phyloP scores from a whole-genome alignment of 2,797 vertebrate species.

The Triplophysa bombifrons region DNA sequence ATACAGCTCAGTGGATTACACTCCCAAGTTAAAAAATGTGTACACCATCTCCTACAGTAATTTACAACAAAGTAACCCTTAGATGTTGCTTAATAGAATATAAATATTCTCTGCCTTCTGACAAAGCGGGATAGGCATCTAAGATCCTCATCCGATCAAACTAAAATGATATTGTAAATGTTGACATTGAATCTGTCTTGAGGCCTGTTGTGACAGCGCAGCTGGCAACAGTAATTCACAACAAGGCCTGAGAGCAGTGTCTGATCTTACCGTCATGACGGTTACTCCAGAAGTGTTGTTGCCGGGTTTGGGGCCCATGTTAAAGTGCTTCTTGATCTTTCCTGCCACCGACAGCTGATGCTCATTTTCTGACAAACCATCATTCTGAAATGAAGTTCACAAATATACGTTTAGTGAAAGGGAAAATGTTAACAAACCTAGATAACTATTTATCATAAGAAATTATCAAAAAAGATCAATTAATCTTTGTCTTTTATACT shows the following conservation, averaged over 20 bases:
- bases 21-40: background rate
- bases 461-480: too few species aligned
- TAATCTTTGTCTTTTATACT: background rate
- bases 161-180: background rate
- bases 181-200: too few species aligned
- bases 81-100: background rate
- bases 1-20: constrained; percentile 20
- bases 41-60: too few species aligned
- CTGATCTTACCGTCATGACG: constrained; percentile 91
- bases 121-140: background rate
- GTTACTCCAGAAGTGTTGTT: constrained; percentile 91
- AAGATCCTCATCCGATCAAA: background rate
- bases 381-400: constrained; percentile 77
- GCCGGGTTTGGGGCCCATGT: constrained; percentile 87
- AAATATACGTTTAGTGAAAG: background rate
- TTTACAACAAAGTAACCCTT: background rate
- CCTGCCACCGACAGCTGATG: constrained; percentile 93
- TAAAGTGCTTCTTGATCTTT: constrained; percentile 98
- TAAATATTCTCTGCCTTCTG: background rate
- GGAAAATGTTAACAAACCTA: background rate
- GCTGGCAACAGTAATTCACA: too few species aligned
- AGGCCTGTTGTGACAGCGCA: too few species aligned
- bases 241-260: background rate
- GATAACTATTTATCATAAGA: background rate
- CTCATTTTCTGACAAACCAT: constrained; percentile 87